Base-by-base conservation (phyloP, 37 sponge, comb jelly and placozoan species). In the Oopsacas minuta region DNA sequence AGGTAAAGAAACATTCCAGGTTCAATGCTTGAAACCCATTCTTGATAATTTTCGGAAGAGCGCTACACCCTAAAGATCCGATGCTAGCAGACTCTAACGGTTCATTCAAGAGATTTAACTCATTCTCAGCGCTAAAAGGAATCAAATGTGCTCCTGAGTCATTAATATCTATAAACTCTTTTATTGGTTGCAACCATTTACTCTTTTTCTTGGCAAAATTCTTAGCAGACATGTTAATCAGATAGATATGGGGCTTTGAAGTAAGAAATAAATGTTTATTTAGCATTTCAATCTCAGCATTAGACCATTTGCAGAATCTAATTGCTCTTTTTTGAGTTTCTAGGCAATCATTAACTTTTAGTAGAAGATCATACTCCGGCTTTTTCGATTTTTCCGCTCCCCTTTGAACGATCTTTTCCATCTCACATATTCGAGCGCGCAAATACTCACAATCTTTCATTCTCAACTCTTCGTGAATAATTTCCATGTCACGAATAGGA, bases 1-100 rank as follows among this genome's bases (percentile, higher is more conserved):
- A 87, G 0, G 99, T 99, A 82, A 99, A 99, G 89, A 99, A 99
- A 81, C 94, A 95, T 81, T 99, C 89, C 0, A 99, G 88, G 49
- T 95, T 89, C 35, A 99, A 91, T 23, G 94, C 89, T 34, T 87
- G 86, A 86, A 91, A 99, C 20, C 99, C 99, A 84, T 85, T 90
- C 39, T 86, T 88, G 53, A 99, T 93, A 42, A 99, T 99, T 86
- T 95, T 99, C 10, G 90, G 82, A 1, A 99, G 89, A 37, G 93
- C 22, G 75, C 75, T 61, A n/a, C n/a, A n/a, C 85, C 81, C 94
- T 91, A 35, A 7, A 39, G 39, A 34, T 8, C 38, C 17, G 34
- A 85, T 0, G 69, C 28, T 23, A 1, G 85, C 37, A 23, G 69
- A 37, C 7, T 37, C 20, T n/a, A 1, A 32, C 25, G 28, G 25